Percentiles rank a stretch among this genome's conserved stretches.
These are phyloP conservation scores for Apis laboriosa DNA, from an alignment of 1,140 invertebrate genomes.

Conservation along the genomic window DNA sequence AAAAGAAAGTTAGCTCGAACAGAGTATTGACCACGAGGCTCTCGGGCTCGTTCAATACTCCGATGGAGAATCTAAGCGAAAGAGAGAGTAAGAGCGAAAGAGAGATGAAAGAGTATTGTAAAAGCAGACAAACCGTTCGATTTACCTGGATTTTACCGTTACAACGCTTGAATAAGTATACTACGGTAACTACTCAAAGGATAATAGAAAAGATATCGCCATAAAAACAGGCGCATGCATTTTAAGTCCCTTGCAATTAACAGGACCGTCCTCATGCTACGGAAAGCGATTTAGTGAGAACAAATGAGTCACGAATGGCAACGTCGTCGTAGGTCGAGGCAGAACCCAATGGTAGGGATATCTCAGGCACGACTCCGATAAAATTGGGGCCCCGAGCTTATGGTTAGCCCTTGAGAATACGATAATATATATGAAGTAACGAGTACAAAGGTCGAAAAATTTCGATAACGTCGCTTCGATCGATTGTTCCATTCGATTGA, in stretches of 20 bases:
- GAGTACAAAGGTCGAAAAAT: background rate
- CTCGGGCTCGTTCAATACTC: constrained; percentile 53
- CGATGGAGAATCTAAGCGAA: background rate
- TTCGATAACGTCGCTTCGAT: background rate
- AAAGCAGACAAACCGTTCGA: background rate
- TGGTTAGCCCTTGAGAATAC: too few species aligned
- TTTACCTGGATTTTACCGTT: background rate
- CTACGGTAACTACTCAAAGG: background rate
- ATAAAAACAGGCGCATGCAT: constrained; percentile 14
- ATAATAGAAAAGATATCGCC: constrained; percentile 4
- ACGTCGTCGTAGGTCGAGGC: constrained; percentile 51
- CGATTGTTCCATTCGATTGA: background rate
- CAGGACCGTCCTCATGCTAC: constrained; percentile 19
- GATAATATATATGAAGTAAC: background rate
- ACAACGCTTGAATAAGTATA: background rate
- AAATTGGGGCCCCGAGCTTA: background rate
- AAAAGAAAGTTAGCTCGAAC: constrained; percentile 53
- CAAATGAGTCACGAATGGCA: constrained; percentile 58
- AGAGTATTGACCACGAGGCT: constrained; percentile 46
- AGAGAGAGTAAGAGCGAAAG: background rate
- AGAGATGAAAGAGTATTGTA: background rate
- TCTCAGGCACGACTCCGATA: constrained; percentile 23
- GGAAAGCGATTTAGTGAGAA: constrained; percentile 25
- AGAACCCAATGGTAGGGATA: constrained; percentile 46
- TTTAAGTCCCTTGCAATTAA: constrained; percentile 43